Evolutionary conservation across 2,113 vertebrate species (phyloP).

Genomic region (Tinamus guttatus): DNA sequence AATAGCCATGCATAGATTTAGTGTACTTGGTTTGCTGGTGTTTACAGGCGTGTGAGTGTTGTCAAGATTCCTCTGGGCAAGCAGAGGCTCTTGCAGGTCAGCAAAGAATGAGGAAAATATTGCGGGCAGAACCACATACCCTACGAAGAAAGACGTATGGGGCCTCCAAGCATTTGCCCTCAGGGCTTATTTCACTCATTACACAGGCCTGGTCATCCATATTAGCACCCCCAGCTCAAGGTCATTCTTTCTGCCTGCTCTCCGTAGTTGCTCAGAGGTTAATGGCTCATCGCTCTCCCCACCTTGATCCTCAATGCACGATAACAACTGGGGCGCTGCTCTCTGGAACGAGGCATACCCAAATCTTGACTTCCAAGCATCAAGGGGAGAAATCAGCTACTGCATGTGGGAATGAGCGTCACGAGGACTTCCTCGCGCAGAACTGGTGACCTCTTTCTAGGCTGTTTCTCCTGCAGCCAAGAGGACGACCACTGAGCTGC

Average conservation of each 20-base stretch:
- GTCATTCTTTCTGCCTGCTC: not conserved
- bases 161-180: not conserved
- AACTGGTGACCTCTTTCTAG: constrained; percentile 35
- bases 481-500: not conserved
- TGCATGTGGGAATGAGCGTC: not conserved
- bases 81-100: constrained; percentile 31
- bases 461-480: not conserved
- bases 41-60: constrained; percentile 65
- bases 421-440: not conserved
- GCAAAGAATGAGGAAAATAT: constrained; percentile 5
- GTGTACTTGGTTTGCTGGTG: constrained; percentile 68
- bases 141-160: not conserved
- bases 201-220: too few species aligned
- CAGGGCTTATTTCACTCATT: not conserved
- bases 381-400: not conserved
- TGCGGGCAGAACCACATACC: not conserved
- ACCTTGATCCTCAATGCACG: not conserved
- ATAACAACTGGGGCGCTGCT: not conserved
- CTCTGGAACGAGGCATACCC: not conserved
- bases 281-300: rapidly evolving
- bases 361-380: not conserved
- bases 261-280: not conserved
- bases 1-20: constrained; percentile 78
- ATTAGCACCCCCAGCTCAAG: not conserved
- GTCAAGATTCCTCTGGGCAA: constrained; percentile 62